Conservation (phyloP, 2,113 vertebrate species). For the Peucedramus taeniatus region DNA sequence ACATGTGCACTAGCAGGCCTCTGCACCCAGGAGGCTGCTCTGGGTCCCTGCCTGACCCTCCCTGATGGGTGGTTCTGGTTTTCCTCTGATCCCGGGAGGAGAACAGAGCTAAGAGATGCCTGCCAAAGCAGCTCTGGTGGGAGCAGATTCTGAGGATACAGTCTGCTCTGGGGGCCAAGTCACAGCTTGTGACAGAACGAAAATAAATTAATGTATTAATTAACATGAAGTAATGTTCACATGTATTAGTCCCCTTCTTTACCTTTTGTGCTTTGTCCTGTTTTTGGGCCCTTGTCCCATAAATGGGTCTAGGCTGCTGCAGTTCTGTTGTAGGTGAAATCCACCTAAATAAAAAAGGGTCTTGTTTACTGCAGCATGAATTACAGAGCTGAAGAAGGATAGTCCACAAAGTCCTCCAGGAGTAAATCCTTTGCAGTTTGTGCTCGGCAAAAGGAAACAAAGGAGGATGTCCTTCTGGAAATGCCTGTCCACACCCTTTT, state of each 20-base stretch:
- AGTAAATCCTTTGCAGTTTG: neutral
- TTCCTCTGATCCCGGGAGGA: constrained; percentile 14
- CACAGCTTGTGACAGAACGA: neutral
- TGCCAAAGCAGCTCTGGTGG: neutral
- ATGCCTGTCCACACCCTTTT: neutral
- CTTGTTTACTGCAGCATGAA: neutral
- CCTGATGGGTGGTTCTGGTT: neutral
- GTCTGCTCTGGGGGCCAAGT: constrained; percentile 10
- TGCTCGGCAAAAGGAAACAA: neutral
- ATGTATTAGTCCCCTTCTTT: constrained; percentile 29
- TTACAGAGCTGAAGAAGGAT: neutral
- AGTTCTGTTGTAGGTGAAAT: neutral
- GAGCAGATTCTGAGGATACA: constrained; percentile 26
- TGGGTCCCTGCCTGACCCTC: neutral
- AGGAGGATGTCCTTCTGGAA: neutral
- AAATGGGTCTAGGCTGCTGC: neutral
- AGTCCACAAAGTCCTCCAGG: neutral
- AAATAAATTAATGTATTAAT: constrained; percentile 76
- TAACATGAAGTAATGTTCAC: constrained; percentile 70
- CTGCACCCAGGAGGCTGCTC: neutral
- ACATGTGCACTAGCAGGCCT: neutral
- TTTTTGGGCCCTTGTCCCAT: neutral
- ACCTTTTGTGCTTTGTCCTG: neutral
- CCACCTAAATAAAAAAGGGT: neutral
- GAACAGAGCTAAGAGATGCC: neutral